Conservation (phyloP, 2,113 vertebrate species). For the Sylvietta virens region DNA sequence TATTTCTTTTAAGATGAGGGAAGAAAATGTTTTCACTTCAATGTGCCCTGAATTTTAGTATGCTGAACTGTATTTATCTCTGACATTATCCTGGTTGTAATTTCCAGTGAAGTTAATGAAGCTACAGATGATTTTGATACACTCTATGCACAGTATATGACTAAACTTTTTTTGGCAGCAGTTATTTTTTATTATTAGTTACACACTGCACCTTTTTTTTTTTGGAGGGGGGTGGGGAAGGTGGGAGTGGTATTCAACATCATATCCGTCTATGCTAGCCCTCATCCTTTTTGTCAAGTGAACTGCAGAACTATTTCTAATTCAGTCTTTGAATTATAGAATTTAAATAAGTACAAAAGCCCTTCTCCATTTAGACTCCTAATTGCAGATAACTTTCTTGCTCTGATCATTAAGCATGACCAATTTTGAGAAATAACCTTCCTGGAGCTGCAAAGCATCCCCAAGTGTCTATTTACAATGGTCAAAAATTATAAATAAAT, state of each 20-base stretch:
- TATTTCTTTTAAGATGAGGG: neutral
- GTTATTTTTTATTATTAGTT: slow-evolving; percentile 5
- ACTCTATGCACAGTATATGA: neutral
- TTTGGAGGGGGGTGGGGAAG: fast-evolving
- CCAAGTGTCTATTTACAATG: neutral
- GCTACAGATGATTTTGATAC: slow-evolving; percentile 24
- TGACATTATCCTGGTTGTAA: slow-evolving; percentile 21
- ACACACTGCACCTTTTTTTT: neutral
- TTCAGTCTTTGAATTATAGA: neutral
- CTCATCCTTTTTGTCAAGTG: neutral
- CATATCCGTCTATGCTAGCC: neutral
- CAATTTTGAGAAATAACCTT: slow-evolving; percentile 1
- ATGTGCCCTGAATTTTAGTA: slow-evolving; percentile 6
- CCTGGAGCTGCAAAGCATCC: neutral
- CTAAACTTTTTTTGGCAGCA: slow-evolving; percentile 8
- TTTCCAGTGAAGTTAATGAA: slow-evolving; percentile 20
- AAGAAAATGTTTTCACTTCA: neutral
- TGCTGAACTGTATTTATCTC: slow-evolving; percentile 4
- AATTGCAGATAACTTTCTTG: slow-evolving; percentile 1
- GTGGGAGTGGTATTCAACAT: neutral
- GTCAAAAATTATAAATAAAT: neutral
- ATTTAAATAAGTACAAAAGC: neutral
- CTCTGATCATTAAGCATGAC: neutral
- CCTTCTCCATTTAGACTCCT: neutral
- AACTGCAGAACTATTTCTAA: neutral